Evolutionary conservation across 2,113 vertebrate genomes (phyloP), one percentile per base, ranked within the genome.

Genomic region (Muntiacus reevesi): DNA sequence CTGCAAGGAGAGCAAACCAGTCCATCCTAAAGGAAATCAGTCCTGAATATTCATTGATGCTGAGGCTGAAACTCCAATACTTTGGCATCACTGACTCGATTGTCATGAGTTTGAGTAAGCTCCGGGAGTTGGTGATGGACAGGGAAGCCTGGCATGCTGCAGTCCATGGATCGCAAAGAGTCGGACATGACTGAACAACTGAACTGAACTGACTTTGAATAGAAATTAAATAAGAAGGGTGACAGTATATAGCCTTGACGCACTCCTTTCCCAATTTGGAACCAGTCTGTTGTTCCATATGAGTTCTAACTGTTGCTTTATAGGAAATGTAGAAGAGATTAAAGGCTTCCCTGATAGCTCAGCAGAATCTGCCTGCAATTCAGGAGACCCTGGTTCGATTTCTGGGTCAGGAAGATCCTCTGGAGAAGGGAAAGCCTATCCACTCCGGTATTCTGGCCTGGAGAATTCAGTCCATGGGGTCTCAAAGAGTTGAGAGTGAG

Each of bases 121-220:
- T 33, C 15, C 3, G 1, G 60, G 30, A 64, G 60, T 8, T 64
- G 15, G 14, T 33, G 30, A 64, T 17, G 0, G 3, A 64, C 60
- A 64, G 60, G 60, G 30, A 64, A 8, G 60, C 30, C 30, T 64
- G 60, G 28, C 28, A 15, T 62, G 60, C 27, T 62, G 60, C 60
- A 62, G 27, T 30, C 60, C 13, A 62, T 2, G 60, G 60, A 5
- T 30, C 3, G 1, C 28, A 62, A 55, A 55, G 60, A 62, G 28
- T 62, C 0, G 0, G 30, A 64, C 60, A 64, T 0, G 14, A 64
- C 15, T 33, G 60, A 64, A 30, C 1, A 0, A 64, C 30, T 33
- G 60, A 64, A 33, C 14, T 33, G 30, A 64, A 64, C 15, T 64
- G 30, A 64, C 28, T 60, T 60, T 30, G 27, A 30, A 62, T 30